Evolutionary conservation across 1,140 invertebrate genomes (phyloP).

Genomic region (Dreissena rostriformis): DNA sequence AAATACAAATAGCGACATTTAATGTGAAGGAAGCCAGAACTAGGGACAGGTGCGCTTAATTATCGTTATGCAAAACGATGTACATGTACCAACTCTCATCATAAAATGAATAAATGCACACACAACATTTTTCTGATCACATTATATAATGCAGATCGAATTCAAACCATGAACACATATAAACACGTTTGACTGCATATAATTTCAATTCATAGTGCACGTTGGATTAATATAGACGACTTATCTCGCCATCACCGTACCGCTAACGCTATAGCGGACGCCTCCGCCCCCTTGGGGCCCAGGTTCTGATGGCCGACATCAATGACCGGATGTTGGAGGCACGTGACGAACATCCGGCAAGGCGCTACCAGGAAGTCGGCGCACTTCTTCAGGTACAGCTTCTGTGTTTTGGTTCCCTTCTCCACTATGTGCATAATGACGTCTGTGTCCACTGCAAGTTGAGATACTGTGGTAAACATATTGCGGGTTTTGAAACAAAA

Average conservation of each 20-base stretch:
- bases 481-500: neutral
- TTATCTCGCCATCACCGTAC: neutral
- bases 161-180: too few species aligned
- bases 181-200: too few species aligned
- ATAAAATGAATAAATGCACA: too few species aligned
- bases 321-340: neutral
- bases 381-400: slow-evolving; percentile 47
- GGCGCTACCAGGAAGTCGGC: slow-evolving; percentile 29
- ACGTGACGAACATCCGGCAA: slow-evolving; percentile 28
- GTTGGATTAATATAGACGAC: too few species aligned
- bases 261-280: slow-evolving; percentile 47
- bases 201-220: too few species aligned
- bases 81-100: too few species aligned
- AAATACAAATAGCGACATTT: too few species aligned
- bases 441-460: slow-evolving; percentile 19
- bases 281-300: slow-evolving; percentile 41
- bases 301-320: slow-evolving; percentile 50
- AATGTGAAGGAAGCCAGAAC: too few species aligned
- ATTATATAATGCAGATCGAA: too few species aligned
- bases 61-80: too few species aligned
- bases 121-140: too few species aligned
- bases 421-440: slow-evolving; percentile 3
- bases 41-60: too few species aligned
- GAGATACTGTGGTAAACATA: neutral
- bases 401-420: slow-evolving; percentile 23